These are phyloP conservation scores for Pentamera pediparva DNA, from an alignment of 53 echinoderm and acorn worm genomes.

Conservation along the genomic window DNA sequence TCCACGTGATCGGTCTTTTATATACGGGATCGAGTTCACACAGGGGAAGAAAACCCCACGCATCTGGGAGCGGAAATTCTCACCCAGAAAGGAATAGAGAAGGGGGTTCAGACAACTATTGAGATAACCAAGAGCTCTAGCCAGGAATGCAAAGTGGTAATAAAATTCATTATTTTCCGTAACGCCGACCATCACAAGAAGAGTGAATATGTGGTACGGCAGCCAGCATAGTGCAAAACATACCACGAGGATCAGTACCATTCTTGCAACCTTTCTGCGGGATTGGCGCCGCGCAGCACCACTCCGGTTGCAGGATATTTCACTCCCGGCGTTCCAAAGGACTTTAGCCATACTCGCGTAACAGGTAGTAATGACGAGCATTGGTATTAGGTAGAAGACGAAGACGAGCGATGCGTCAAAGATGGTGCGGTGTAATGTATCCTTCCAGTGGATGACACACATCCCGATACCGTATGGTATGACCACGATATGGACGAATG, in stretches of 20 bases:
- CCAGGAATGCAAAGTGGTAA: slow-evolving; percentile 51
- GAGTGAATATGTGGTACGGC: slow-evolving; percentile 56
- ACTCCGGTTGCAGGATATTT: slow-evolving; percentile 49
- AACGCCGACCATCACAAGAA: slow-evolving; percentile 34
- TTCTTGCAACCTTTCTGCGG: slow-evolving; percentile 78
- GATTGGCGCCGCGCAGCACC: slow-evolving; percentile 60
- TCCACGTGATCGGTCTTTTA: neutral
- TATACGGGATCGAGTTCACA: neutral
- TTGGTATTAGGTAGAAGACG: slow-evolving; percentile 75
- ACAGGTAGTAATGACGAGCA: slow-evolving; percentile 61
- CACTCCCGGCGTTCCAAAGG: slow-evolving; percentile 62
- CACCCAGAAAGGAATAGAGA: slow-evolving; percentile 86
- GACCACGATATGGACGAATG: neutral
- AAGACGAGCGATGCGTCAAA: slow-evolving; percentile 57
- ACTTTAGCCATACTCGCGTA: slow-evolving; percentile 80
- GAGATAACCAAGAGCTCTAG: slow-evolving; percentile 55
- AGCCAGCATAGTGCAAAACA: slow-evolving; percentile 84
- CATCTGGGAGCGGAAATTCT: slow-evolving; percentile 79
- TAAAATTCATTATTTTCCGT: neutral
- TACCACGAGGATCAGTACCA: slow-evolving; percentile 74
- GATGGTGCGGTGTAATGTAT: neutral
- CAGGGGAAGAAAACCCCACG: slow-evolving; percentile 51
- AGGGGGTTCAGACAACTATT: slow-evolving; percentile 91
- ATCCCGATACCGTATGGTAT: slow-evolving; percentile 9
- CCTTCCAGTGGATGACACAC: slow-evolving; percentile 65